These are phyloP conservation scores for Rhaphigaster nebulosa DNA, from an alignment of 2,888 invertebrate species.

Conservation along the genomic window DNA sequence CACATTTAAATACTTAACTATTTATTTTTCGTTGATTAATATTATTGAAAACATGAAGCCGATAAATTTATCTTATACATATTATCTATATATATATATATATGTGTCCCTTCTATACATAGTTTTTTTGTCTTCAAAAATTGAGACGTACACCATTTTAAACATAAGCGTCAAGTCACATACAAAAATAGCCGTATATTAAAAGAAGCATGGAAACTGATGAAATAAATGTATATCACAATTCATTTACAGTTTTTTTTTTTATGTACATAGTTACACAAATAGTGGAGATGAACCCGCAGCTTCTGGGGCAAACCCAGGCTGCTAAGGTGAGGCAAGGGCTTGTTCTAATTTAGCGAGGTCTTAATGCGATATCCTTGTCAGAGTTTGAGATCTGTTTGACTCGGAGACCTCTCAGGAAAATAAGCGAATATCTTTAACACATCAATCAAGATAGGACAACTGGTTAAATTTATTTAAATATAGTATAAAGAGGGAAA, in stretches of 20 bases:
- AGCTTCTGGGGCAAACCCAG: not conserved
- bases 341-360: conserved; percentile 29
- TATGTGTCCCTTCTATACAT: not conserved
- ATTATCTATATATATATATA: not conserved
- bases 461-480: not conserved
- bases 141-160: not conserved
- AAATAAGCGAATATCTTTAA: not conserved
- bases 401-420: not conserved
- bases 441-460: not conserved
- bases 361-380: conserved; percentile 50
- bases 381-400: not conserved
- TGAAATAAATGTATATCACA: conserved; percentile 62
- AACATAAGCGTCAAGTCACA: conserved; percentile 55
- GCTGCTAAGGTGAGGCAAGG: not conserved
- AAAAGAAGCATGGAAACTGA: conserved; percentile 56
- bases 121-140: not conserved
- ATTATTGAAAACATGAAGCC: conserved; percentile 17
- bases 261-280: conserved; percentile 33
- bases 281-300: not conserved
- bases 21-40: conserved; percentile 33
- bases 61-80: conserved; percentile 22
- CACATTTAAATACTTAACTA: not conserved
- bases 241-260: conserved; percentile 62
- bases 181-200: conserved; percentile 60
- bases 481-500: not conserved